Evolutionary conservation across 2,797 vertebrate species (phyloP), one percentile per base, ranked within the genome.

Genomic region (Pristis pectinata): DNA sequence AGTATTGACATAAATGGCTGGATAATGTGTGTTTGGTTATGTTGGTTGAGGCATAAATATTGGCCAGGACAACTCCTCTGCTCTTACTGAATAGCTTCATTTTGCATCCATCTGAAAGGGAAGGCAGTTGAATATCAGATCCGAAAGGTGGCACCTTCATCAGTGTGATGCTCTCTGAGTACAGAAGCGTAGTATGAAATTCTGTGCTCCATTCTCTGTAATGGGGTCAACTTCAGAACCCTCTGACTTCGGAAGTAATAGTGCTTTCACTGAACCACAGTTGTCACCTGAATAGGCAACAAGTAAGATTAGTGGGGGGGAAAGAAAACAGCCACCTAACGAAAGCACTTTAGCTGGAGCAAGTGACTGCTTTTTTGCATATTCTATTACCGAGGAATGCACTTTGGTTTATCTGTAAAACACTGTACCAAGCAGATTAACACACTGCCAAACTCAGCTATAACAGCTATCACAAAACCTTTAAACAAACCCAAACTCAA

Each of bases 21-120:
- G 19, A 91, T 64, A 64, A 91, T 37, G 1, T 91, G 17, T 91
- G 17, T 91, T 89, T 61, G 2, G 34, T n/a, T 61, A n/a, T 89
- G 56, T 89, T 61, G 56, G 85, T 19, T 61, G 85, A 89, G 34
- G 85, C 11, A n/a, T 89, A 89, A 89, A 59, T 89, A 89, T 37
- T 2, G 13, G 19, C 15, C 59, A 64, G 7, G n/a, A n/a, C 59
- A 64, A 64, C 34, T 37, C 27, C n/a, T 13, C 82, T 34, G 10
- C 27, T 53, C 49, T 56, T 56, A 8, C 37, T 91, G 17, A 37
- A 64, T 24, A 64, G 59, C 22, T 22, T 37, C 15, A 24, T 89
- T 37, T 89, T 37, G 7, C 11, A 30, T n/a, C 30, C 56, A 61
- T 15, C 4, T 8, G 34, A 91, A 13, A 91, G 17, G 7, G 59